These are phyloP conservation scores for Hololepta plana DNA, from an alignment of 2,888 invertebrate species.

Conservation along the genomic window DNA sequence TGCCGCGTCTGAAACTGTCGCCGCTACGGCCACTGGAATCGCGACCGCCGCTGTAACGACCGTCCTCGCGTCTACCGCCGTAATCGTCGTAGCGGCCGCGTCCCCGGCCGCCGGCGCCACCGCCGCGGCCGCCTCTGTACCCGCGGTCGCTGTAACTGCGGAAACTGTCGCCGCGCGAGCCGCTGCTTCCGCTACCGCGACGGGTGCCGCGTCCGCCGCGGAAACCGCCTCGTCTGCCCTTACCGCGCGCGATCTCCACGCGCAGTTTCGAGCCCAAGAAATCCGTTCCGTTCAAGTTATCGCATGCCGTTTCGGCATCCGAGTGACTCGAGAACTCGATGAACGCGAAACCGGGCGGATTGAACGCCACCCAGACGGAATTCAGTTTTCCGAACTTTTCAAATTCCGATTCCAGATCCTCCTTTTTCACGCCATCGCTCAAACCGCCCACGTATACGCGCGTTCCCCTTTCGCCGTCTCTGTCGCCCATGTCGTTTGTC, in stretches of 20 bases:
- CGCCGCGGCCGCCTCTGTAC: conserved; percentile 30
- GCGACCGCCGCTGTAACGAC: conserved; percentile 11
- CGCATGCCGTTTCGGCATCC: conserved; percentile 81
- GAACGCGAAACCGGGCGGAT: conserved; percentile 88
- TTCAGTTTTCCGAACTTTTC: conserved; percentile 83
- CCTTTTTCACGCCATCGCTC: conserved; percentile 76
- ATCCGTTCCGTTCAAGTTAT: conserved; percentile 73
- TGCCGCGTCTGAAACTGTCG: too few relatives aligned
- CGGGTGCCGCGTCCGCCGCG: conserved; percentile 37
- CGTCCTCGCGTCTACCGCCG: conserved; percentile 16
- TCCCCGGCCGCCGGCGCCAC: conserved; percentile 13
- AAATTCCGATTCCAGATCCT: conserved; percentile 80
- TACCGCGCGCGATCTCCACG: conserved; percentile 73
- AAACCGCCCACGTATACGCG: conserved; percentile 83
- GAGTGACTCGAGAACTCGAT: conserved; percentile 79
- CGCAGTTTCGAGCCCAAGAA: conserved; percentile 73
- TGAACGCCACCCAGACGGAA: conserved; percentile 86
- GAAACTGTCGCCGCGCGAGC: too few relatives aligned
- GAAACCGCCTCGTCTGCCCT: conserved; percentile 45
- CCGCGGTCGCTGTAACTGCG: conserved; percentile 26
- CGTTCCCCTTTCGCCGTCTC: conserved; percentile 34
- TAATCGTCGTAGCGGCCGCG: conserved; percentile 19
- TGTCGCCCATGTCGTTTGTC: conserved; percentile 11
- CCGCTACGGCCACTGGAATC: too few relatives aligned
- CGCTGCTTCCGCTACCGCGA: conserved; percentile 24